A percentile compares a stretch with the other conserved stretches of the same genome.
Conservation (phyloP, 64 coral and sea anemone species). For the Orbicella faveolata region DNA sequence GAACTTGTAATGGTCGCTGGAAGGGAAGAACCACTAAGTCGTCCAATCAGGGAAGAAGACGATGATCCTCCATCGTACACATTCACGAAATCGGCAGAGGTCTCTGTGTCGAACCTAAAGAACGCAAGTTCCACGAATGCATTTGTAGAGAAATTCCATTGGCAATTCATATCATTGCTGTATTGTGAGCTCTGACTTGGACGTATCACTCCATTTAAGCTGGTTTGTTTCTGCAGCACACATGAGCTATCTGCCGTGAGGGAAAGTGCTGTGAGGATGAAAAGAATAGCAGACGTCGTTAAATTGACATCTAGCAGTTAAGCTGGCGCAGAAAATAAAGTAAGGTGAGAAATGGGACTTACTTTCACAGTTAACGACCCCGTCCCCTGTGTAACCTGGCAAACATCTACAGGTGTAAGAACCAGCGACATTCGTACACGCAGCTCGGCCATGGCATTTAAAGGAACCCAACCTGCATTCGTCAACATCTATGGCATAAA, state of each 20-base stretch:
- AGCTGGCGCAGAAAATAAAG: too few relatives aligned
- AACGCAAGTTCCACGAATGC: neutral
- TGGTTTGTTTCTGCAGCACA: neutral
- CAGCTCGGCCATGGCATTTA: neutral
- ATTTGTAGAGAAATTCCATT: constrained; percentile 24
- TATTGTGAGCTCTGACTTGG: neutral
- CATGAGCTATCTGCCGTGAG: neutral
- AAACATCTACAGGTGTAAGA: neutral
- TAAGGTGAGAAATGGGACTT: neutral
- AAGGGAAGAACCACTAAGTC: neutral
- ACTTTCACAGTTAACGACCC: neutral
- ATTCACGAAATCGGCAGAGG: neutral
- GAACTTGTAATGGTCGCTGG: constrained; percentile 26
- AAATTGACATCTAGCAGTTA: too few relatives aligned
- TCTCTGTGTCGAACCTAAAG: neutral
- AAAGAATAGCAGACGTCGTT: neutral
- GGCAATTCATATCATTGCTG: neutral
- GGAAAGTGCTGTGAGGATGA: neutral
- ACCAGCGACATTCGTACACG: neutral
- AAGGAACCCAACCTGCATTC: neutral
- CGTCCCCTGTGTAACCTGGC: constrained; percentile 1
- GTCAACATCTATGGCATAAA: neutral
- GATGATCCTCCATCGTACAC: constrained; percentile 33
- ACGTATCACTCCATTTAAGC: neutral
- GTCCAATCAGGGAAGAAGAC: neutral